These are phyloP conservation scores for Egretta garzetta DNA, from an alignment of 2,113 vertebrate genomes.

Conservation along the genomic window DNA sequence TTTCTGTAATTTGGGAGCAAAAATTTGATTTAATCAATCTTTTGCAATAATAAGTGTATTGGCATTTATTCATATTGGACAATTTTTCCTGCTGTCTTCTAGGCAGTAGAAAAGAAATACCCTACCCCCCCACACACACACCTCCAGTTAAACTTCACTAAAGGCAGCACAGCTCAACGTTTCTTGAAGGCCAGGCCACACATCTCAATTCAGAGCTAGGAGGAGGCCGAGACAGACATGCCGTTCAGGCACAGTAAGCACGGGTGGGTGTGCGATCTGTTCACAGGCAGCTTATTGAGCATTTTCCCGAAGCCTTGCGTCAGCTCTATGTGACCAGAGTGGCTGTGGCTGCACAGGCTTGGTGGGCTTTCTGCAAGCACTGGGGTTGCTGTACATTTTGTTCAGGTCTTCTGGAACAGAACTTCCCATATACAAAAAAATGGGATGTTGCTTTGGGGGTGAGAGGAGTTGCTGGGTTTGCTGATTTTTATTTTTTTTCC, in stretches of 20 bases:
- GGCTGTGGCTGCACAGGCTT: rapidly evolving
- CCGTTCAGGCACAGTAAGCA: rapidly evolving
- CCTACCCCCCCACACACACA: rapidly evolving
- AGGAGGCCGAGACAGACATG: neutral
- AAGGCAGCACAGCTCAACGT: neutral
- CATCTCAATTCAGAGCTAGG: neutral
- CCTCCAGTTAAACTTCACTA: neutral
- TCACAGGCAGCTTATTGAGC: neutral
- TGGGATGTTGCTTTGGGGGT: neutral
- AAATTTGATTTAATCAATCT: neutral
- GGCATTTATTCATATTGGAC: neutral
- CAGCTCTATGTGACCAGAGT: rapidly evolving
- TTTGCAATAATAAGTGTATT: neutral
- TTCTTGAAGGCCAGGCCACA: neutral
- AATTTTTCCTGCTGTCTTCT: neutral
- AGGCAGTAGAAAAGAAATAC: neutral
- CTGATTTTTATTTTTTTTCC: neutral
- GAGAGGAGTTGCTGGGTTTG: neutral
- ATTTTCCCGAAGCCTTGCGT: neutral
- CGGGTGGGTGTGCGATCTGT: neutral
- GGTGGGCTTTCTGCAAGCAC: neutral
- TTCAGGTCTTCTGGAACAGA: neutral
- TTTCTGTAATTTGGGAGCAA: neutral
- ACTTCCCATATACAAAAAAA: neutral
- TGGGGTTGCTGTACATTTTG: neutral